These are phyloP conservation scores for Hemitrygon akajei DNA, from an alignment of 2,797 vertebrate genomes.

Conservation along the genomic window DNA sequence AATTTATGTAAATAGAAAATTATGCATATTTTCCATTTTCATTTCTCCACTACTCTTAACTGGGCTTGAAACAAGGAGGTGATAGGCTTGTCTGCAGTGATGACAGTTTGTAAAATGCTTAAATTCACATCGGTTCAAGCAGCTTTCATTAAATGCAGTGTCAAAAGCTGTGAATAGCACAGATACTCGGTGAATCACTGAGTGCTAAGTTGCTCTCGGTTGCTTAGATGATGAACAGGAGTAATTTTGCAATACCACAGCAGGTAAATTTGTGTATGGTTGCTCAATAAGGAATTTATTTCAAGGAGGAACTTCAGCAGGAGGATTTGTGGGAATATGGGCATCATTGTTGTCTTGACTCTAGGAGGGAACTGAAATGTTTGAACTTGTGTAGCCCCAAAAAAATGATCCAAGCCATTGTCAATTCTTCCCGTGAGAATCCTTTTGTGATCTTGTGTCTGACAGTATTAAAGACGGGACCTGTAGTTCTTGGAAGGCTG, in stretches of 20 bases:
- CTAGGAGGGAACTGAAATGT: not conserved
- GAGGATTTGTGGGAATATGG: not conserved
- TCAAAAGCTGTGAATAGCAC: not conserved
- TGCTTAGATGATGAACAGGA: not conserved
- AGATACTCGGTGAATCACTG: too few species aligned
- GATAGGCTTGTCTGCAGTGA: not conserved
- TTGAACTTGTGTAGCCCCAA: not conserved
- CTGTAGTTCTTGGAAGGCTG: too few species aligned
- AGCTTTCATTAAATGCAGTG: not conserved
- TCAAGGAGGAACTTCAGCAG: not conserved
- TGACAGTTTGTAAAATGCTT: too few species aligned
- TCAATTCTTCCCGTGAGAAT: not conserved
- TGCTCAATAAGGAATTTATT: not conserved
- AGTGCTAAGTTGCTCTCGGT: not conserved
- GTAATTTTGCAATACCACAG: too few species aligned
- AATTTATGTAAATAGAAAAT: not conserved
- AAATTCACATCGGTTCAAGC: too few species aligned
- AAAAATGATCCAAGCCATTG: not conserved
- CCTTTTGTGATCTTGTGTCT: not conserved
- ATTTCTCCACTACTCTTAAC: not conserved
- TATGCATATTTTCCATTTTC: not conserved
- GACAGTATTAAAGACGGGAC: not conserved
- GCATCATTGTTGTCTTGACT: not conserved
- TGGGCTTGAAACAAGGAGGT: not conserved
- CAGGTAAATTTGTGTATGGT: not conserved